Percentiles rank a stretch among this genome's conserved stretches.
These are phyloP conservation scores for Oxycera nigricornis DNA, from an alignment of 2,888 invertebrate genomes.

Conservation along the genomic window DNA sequence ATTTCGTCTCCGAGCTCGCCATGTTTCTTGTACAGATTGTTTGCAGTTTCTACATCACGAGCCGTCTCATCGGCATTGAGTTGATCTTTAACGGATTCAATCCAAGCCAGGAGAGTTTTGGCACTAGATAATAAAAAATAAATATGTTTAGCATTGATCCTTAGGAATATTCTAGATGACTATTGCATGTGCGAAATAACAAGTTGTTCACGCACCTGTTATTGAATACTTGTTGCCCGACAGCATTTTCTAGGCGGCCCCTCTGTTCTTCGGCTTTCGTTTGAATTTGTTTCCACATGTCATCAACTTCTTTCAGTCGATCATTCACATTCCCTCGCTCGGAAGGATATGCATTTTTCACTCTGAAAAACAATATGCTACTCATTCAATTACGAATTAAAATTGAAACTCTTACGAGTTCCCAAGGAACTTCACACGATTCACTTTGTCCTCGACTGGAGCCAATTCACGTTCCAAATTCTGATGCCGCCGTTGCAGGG, in stretches of 20 bases:
- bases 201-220: constrained; percentile 51
- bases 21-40: constrained; percentile 87
- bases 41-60: constrained; percentile 91
- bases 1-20: constrained; percentile 91
- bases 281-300: constrained; percentile 87
- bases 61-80: constrained; percentile 81
- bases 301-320: constrained; percentile 83
- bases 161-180: background rate
- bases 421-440: constrained; percentile 84
- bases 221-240: constrained; percentile 85
- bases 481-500: constrained; percentile 89
- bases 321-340: constrained; percentile 86
- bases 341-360: constrained; percentile 90
- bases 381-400: background rate
- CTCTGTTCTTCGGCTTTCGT: constrained; percentile 85
- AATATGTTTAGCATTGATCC: background rate
- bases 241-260: constrained; percentile 87
- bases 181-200: too few species aligned
- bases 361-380: constrained; percentile 63
- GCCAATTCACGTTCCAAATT: constrained; percentile 93
- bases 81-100: constrained; percentile 78
- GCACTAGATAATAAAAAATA: constrained; percentile 67
- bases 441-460: constrained; percentile 93
- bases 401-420: constrained; percentile 69
- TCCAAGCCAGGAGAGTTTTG: constrained; percentile 82